Evolutionary conservation across 2,113 vertebrate genomes (phyloP).

Genomic region (Bufo gargarizans): DNA sequence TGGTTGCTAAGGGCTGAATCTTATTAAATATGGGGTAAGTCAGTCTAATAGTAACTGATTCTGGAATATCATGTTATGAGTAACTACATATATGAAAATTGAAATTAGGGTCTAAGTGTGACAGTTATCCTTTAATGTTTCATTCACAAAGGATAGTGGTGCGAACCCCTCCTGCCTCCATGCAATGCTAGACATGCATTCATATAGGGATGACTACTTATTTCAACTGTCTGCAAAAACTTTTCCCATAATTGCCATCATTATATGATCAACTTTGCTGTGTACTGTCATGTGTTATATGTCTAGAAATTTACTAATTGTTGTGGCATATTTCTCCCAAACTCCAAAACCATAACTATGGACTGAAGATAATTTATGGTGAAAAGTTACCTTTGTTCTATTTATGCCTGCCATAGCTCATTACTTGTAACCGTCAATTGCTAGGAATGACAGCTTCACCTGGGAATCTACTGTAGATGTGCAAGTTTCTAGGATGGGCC

Average conservation of each 20-base stretch:
- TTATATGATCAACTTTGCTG: neutral
- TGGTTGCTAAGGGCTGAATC: too few relatives aligned
- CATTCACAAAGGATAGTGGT: neutral
- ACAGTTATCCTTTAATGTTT: too few relatives aligned
- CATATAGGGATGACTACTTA: neutral
- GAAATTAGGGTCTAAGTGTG: too few relatives aligned
- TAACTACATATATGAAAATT: too few relatives aligned
- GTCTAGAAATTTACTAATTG: constrained; percentile 22
- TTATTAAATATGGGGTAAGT: too few relatives aligned
- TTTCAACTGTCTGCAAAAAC: neutral
- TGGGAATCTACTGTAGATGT: neutral
- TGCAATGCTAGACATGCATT: neutral
- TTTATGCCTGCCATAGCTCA: constrained; percentile 46
- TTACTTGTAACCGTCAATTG: neutral
- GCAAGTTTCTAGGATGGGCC: neutral
- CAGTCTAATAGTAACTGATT: too few relatives aligned
- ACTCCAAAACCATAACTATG: neutral
- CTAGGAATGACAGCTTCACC: constrained; percentile 1
- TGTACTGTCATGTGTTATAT: constrained; percentile 4
- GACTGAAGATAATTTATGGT: constrained; percentile 37
- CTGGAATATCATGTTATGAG: too few relatives aligned
- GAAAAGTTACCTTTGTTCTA: constrained; percentile 46
- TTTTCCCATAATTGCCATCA: neutral
- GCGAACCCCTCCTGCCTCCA: neutral
- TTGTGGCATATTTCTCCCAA: constrained; percentile 25